phyloP scores from a whole-genome alignment of 2,888 invertebrate genomes.

The Dysmachus trigonus region DNA sequence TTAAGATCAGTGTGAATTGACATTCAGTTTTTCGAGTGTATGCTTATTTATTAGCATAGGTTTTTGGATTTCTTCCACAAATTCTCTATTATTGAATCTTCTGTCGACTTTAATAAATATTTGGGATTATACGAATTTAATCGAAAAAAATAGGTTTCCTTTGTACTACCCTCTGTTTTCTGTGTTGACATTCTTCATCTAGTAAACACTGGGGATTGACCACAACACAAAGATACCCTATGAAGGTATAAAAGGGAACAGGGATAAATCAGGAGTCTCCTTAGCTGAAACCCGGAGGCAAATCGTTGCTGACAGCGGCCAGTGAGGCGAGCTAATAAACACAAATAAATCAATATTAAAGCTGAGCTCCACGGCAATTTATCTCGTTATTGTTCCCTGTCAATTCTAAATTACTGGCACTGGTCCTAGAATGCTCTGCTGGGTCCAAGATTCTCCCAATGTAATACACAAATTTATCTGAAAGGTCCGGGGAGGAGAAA shows the following conservation, averaged over 20 bases:
- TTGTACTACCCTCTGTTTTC: background rate
- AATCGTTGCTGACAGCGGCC: background rate
- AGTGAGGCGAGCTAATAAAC: background rate
- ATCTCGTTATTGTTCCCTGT: constrained; percentile 2
- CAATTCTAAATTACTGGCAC: constrained; percentile 21
- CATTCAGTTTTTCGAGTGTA: no score
- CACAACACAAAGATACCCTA: background rate
- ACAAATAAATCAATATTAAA: constrained; percentile 10
- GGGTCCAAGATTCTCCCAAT: background rate
- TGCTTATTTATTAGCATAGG: no score
- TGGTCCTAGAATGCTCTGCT: background rate
- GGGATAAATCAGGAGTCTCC: background rate
- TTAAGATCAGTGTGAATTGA: no score
- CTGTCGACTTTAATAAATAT: background rate
- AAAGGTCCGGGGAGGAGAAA: background rate
- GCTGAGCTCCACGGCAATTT: background rate
- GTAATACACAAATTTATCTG: background rate
- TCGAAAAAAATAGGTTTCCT: background rate
- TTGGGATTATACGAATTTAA: background rate
- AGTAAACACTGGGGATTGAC: background rate
- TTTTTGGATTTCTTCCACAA: no score
- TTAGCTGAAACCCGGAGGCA: background rate
- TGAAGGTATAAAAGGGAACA: background rate
- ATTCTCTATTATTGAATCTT: background rate
- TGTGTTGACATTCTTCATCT: background rate